A percentile compares a stretch with the other conserved stretches of the same genome.
Evolutionary conservation across 2,888 invertebrate species (phyloP).

Genomic region (Plebejus melissa): DNA sequence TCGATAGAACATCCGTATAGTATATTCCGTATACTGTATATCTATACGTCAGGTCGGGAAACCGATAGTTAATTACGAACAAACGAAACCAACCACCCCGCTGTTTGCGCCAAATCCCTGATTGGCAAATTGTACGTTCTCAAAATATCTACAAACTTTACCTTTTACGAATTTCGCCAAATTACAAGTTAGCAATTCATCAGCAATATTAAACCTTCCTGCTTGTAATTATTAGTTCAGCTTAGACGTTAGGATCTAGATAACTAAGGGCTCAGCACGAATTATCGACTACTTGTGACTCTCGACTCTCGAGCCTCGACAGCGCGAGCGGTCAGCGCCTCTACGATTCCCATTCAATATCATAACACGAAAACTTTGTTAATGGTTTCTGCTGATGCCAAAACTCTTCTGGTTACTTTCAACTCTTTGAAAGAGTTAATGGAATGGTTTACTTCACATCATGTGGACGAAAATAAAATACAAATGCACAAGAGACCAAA

Average conservation of each 20-base stretch:
- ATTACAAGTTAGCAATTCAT: neutral
- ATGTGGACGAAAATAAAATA: too few relatives aligned
- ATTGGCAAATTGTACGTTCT: slow-evolving; percentile 4
- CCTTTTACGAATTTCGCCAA: neutral
- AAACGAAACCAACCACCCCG: neutral
- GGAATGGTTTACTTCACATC: too few relatives aligned
- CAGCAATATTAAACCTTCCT: neutral
- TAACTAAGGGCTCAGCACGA: too few relatives aligned
- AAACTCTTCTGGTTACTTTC: too few relatives aligned
- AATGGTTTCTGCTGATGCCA: too few relatives aligned
- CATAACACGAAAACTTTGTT: too few relatives aligned
- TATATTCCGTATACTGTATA: neutral
- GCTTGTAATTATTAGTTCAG: neutral
- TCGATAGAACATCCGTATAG: neutral
- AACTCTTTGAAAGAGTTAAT: too few relatives aligned
- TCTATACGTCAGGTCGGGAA: neutral
- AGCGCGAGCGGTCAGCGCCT: too few relatives aligned
- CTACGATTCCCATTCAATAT: too few relatives aligned
- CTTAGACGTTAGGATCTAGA: too few relatives aligned
- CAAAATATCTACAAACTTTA: neutral
- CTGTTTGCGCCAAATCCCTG: neutral
- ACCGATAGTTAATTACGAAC: slow-evolving; percentile 18
- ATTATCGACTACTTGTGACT: too few relatives aligned
- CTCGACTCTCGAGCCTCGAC: too few relatives aligned
- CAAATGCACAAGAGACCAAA: neutral